Evolutionary conservation across 2,797 vertebrate genomes (phyloP), one percentile per base, ranked within the genome.

Genomic region (Sardinella longiceps): DNA sequence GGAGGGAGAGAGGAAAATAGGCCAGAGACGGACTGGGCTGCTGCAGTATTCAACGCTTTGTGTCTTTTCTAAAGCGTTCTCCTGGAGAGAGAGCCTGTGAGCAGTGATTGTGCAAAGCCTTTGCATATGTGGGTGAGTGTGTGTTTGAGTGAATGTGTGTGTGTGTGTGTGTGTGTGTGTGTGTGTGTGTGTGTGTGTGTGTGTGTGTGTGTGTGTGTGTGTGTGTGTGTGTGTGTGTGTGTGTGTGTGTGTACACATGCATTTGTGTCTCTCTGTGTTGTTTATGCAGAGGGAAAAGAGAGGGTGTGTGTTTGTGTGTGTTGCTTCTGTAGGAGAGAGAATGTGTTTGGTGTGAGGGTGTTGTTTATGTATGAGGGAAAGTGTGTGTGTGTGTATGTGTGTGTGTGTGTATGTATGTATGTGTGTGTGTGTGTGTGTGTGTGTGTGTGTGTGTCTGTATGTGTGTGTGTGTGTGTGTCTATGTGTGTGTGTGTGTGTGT

Each of bases 1-100:
- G 28, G 60, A 63, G 60, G 60, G 60, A 63, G 23, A 2, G 60
- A 30, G 60, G 25, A 63, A 30, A 70, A 70, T 33, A 70, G 70
- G 37, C 37, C 33, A 77, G 37, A 39, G 66, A 43, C 15, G 5
- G 70, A 70, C 63, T 70, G 63, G 63, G 30, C 56, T 83, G 30
- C 56, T 83, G 63, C 82, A 85, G 82, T 66, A 81, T 60, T 85
- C 82, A 85, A 58, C 9, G 86, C 86, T 84, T 86, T 88, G 80
- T 86, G 60, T 63, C 80, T 80, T 82, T 56, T 58, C 81, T 80
- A 45, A 45, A 56, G 51, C 60, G 25, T 51, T 53, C 82, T 83
- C 25, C 48, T 53, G 70, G 66, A 81, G 83, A 84, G 82, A 63
- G 58, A 43, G 86, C 60, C 77, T 63, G 82, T 85, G 56, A 83